phyloP scores from a whole-genome alignment of 2,113 vertebrate genomes.

The Anguilla japonica region DNA sequence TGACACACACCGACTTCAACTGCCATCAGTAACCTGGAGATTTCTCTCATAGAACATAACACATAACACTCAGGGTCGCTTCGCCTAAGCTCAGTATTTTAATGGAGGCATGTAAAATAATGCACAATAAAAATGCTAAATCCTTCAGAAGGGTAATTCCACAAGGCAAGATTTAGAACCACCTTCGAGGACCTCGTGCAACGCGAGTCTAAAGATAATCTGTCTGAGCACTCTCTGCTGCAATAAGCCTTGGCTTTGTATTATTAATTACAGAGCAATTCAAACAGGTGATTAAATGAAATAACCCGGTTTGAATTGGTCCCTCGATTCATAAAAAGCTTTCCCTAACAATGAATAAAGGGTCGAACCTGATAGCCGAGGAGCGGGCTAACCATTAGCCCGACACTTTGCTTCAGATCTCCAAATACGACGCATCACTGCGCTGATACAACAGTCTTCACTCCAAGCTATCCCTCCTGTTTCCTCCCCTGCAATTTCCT shows the following conservation, averaged over 20 bases:
- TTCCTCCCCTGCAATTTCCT: background rate
- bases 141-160: background rate
- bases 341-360: background rate
- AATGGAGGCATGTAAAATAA: background rate
- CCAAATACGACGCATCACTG: background rate
- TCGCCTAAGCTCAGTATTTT: background rate
- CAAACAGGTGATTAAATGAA: constrained; percentile 4
- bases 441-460: background rate
- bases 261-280: background rate
- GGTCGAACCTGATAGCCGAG: background rate
- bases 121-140: background rate
- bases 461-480: background rate
- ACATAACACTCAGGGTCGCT: background rate
- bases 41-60: background rate
- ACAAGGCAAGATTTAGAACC: background rate
- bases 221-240: background rate
- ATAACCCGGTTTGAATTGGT: constrained; percentile 8
- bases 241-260: background rate
- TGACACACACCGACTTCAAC: background rate
- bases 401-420: background rate
- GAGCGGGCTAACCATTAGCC: background rate
- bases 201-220: constrained; percentile 8
- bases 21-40: background rate
- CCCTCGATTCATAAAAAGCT: constrained; percentile 8
- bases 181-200: background rate